These are phyloP conservation scores for Carassius carassius DNA, from an alignment of 2,113 vertebrate species.

Conservation along the genomic window DNA sequence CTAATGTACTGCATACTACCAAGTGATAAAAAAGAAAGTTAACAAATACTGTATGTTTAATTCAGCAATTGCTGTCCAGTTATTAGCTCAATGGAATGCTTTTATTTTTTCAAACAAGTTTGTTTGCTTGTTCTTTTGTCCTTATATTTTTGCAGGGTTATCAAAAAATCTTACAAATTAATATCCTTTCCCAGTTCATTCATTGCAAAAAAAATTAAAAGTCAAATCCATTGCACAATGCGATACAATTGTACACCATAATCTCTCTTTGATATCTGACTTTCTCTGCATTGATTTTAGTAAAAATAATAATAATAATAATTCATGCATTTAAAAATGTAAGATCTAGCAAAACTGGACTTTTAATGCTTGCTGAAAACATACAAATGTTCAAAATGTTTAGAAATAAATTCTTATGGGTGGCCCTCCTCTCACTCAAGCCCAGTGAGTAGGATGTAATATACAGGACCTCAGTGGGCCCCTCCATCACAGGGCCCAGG, in stretches of 20 bases:
- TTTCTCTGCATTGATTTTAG: background rate
- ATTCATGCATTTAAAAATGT: background rate
- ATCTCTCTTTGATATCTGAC: background rate
- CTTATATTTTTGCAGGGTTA: background rate
- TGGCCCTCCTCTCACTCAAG: background rate
- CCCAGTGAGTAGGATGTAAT: background rate
- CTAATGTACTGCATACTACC: background rate
- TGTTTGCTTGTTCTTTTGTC: background rate
- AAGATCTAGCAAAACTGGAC: background rate
- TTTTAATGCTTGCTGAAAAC: background rate
- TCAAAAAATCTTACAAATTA: background rate
- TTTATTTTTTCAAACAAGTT: background rate
- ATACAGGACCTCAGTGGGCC: background rate
- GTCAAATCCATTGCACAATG: background rate
- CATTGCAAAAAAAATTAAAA: background rate
- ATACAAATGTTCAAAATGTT: background rate
- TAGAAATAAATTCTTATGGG: background rate
- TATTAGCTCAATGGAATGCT: no score
- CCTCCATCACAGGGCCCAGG: background rate
- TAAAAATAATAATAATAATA: no score
- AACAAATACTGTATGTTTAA: no score
- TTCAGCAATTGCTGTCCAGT: background rate
- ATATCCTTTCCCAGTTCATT: background rate
- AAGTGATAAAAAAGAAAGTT: background rate
- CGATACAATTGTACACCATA: background rate